These are phyloP conservation scores for Harpagoxenus sublaevis DNA, from an alignment of 2,888 invertebrate genomes.

Conservation along the genomic window DNA sequence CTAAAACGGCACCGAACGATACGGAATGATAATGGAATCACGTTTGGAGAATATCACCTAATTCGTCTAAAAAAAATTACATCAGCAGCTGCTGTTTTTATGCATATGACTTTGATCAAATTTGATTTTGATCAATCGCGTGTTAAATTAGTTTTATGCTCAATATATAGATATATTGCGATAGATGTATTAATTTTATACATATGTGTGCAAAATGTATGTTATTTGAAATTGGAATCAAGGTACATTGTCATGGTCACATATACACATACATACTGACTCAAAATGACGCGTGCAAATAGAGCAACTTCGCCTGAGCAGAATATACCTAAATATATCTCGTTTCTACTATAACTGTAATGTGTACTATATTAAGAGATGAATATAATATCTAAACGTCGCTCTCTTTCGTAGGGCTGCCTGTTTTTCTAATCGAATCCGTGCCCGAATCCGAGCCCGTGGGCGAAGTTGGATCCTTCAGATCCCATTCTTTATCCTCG, in stretches of 20 bases:
- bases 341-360: background rate
- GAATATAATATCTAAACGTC: conserved; percentile 76
- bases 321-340: background rate
- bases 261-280: background rate
- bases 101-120: background rate
- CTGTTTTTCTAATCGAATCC: conserved; percentile 77
- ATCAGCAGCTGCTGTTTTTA: background rate
- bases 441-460: conserved; percentile 75
- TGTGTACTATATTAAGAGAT: background rate
- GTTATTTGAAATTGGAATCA: conserved; percentile 12
- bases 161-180: background rate
- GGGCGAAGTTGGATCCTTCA: conserved; percentile 87
- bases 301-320: background rate
- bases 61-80: background rate
- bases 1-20: background rate
- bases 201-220: background rate
- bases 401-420: conserved; percentile 82
- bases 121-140: background rate
- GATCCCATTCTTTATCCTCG: conserved; percentile 93
- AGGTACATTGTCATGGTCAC: conserved; percentile 33
- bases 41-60: background rate
- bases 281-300: background rate
- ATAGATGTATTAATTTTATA: conserved; percentile 4
- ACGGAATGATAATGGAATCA: background rate
- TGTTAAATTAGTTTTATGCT: background rate